Evolutionary conservation across 2,888 invertebrate species (phyloP), one percentile per base, ranked within the genome.

Genomic region (Mantis religiosa): DNA sequence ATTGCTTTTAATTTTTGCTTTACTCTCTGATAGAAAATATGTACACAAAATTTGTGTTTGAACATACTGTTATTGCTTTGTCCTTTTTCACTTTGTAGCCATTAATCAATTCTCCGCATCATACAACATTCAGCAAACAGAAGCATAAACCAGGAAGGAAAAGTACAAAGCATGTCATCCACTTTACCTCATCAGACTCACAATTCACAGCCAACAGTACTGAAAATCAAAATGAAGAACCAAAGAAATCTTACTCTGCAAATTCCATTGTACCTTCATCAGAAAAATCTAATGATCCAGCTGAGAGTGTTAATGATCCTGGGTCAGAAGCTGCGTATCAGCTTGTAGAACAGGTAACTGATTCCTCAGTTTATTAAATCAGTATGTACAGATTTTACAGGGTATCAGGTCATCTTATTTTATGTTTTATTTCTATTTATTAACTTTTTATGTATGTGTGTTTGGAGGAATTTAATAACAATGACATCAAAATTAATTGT

Each of bases 311-410:
- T 28, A 41, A 15, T 87, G 89, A 89, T 27, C 82, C 84, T 47
- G 88, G 83, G 25, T 84, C 88, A 84, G 93, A 93, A 91, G 93
- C 94, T 88, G 95, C 97, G 84, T 97, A 97, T 93, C 96, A 97
- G 91, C 95, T 97, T 90, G 96, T 97, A 12, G 97, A 97, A 92
- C 95, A 96, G 89, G 90, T 90, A 84, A 83, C 82, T 84, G 83
- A 34, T 28, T 54, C 30, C 54, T 83, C 34, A 41, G 2, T 41
- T 41, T 12, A 9, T 41, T 41, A 12, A 87, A 7, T 34, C 34
- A 82, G 7, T 7, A 6, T 34, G 34, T 34, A 30, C 30, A 30
- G 30, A 30, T 30, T 30, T 30, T 30, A 34, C 34, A 7, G 34
- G 7, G 7, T 34, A 7, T 34, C 7, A 34, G 34, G 7, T 34